Evolutionary conservation across 2,888 invertebrate species (phyloP).

Genomic region (Boloria selene): DNA sequence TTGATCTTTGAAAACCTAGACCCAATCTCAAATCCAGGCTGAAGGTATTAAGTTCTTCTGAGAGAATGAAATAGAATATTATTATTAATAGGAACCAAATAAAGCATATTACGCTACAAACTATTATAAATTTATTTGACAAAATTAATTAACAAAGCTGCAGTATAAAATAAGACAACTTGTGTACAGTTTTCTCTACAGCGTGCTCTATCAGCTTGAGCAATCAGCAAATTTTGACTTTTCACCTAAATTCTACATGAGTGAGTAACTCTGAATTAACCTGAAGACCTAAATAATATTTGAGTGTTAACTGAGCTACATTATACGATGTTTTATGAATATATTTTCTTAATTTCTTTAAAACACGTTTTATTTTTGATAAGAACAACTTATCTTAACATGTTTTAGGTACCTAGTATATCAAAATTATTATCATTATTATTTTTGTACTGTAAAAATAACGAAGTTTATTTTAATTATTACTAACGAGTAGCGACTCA

Average conservation of each 20-base stretch:
- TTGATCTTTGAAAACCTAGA: too few species aligned
- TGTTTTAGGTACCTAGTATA: too few species aligned
- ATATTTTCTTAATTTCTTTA: conserved; percentile 5
- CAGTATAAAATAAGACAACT: not conserved
- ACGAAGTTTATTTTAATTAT: too few species aligned
- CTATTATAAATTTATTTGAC: not conserved
- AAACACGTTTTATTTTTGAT: not conserved
- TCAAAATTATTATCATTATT: too few species aligned
- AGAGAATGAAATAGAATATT: too few species aligned
- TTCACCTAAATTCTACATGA: conserved; percentile 11
- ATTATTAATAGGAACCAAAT: too few species aligned
- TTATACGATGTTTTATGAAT: not conserved
- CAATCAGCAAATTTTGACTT: conserved; percentile 16
- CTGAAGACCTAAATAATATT: conserved; percentile 10
- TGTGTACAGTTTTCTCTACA: not conserved
- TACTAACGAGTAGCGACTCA: too few species aligned
- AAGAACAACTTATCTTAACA: not conserved
- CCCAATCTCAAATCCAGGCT: too few species aligned
- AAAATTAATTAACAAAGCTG: conserved; percentile 9
- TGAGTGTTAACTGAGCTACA: not conserved
- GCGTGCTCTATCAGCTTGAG: conserved; percentile 21
- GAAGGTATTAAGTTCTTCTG: too few species aligned
- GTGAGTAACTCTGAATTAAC: conserved; percentile 6
- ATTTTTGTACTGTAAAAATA: too few species aligned
- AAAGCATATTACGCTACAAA: not conserved